These are phyloP conservation scores for Criorhina ranunculi DNA, from an alignment of 2,888 invertebrate genomes.

Conservation along the genomic window DNA sequence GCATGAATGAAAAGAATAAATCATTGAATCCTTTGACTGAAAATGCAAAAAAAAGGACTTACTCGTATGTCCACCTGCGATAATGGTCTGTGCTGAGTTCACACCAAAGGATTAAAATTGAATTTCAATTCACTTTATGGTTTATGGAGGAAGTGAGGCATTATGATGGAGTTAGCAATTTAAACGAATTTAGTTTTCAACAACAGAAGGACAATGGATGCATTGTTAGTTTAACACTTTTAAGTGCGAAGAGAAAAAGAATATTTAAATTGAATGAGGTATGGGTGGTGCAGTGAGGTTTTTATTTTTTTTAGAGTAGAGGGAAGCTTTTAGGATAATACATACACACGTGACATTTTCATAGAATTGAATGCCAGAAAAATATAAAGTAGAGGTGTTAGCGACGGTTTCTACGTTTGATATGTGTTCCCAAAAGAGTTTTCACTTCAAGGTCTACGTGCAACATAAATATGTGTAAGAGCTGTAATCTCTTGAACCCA, in stretches of 20 bases:
- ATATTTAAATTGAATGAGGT: conserved; percentile 3
- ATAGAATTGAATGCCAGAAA: no score
- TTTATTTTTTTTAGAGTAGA: neutral
- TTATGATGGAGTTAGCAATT: no score
- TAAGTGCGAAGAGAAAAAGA: neutral
- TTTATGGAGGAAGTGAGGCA: conserved; percentile 8
- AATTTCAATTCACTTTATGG: conserved; percentile 59
- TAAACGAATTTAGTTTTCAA: conserved; percentile 11
- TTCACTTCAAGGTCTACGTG: no score
- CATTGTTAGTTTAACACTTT: conserved; percentile 21
- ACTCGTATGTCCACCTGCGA: conserved; percentile 38
- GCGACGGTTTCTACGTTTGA: no score
- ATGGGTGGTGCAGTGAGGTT: neutral
- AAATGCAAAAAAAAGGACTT: conserved; percentile 6
- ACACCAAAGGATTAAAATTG: conserved; percentile 65
- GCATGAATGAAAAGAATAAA: conserved; percentile 22
- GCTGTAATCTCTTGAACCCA: no score
- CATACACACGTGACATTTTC: no score
- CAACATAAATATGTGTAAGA: no score
- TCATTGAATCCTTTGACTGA: conserved; percentile 43
- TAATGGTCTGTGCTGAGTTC: conserved; percentile 24
- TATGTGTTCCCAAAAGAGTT: no score
- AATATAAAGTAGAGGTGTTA: no score
- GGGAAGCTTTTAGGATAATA: conserved; percentile 4
- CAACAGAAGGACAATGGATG: conserved; percentile 13